Evolutionary conservation across 2,113 vertebrate species (phyloP).

Genomic region (Cranoglanis bouderius): DNA sequence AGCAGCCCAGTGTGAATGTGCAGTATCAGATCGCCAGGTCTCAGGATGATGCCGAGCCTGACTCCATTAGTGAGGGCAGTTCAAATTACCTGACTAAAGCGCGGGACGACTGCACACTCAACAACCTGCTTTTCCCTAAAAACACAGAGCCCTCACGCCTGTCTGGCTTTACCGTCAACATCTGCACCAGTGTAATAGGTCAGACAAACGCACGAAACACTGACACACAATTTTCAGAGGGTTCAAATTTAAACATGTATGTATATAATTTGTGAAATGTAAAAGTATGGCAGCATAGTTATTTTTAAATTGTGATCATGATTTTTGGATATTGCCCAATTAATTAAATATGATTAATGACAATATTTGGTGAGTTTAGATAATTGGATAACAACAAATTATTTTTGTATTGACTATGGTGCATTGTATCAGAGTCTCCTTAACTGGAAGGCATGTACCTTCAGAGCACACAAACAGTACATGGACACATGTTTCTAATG

Average conservation of each 20-base stretch:
- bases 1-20: constrained; percentile 75
- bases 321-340: neutral
- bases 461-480: neutral
- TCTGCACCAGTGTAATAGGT: constrained; percentile 84
- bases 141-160: constrained; percentile 80
- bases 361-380: neutral
- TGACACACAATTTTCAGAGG: neutral
- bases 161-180: constrained; percentile 82
- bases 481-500: neutral
- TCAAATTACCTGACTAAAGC: constrained; percentile 73
- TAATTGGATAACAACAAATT: neutral
- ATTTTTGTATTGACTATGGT: neutral
- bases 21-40: constrained; percentile 86
- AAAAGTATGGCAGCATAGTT: neutral
- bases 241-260: neutral
- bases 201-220: constrained; percentile 54
- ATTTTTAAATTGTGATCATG: neutral
- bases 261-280: neutral
- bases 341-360: neutral
- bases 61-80: constrained; percentile 77
- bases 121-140: constrained; percentile 74
- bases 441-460: neutral
- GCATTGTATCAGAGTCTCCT: too few relatives aligned
- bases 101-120: constrained; percentile 73
- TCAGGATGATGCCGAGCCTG: constrained; percentile 77